These are phyloP conservation scores for Eclectus roratus DNA, from an alignment of 2,113 vertebrate species.

Conservation along the genomic window DNA sequence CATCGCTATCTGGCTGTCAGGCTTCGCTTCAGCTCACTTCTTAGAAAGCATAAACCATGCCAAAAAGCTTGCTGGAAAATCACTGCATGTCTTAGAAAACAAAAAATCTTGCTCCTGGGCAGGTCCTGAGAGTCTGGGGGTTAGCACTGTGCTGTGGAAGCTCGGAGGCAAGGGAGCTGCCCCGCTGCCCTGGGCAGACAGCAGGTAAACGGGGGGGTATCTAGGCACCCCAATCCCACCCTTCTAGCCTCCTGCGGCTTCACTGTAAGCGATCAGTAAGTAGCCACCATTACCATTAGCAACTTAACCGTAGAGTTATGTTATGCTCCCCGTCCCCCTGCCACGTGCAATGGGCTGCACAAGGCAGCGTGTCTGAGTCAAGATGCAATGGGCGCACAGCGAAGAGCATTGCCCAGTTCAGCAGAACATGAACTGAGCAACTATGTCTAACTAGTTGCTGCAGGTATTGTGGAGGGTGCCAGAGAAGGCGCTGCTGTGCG, in stretches of 20 bases:
- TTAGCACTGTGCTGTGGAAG: rapidly evolving
- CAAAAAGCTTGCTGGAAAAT: background rate
- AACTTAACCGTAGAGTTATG: background rate
- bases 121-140: background rate
- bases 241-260: background rate
- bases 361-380: background rate
- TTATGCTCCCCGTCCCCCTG: background rate
- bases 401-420: background rate
- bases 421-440: background rate
- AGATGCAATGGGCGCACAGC: rapidly evolving
- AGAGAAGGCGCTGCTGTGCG: background rate
- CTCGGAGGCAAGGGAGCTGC: rapidly evolving
- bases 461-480: background rate
- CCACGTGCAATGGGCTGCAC: rapidly evolving
- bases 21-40: constrained; percentile 20
- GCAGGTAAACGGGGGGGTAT: background rate
- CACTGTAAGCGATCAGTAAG: background rate
- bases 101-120: background rate
- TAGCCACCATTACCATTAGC: background rate
- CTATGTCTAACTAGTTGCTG: background rate
- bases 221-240: background rate
- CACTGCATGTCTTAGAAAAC: background rate
- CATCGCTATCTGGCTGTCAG: background rate
- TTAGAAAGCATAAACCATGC: constrained; percentile 19
- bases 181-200: rapidly evolving